A percentile compares a stretch with the other conserved stretches of the same genome.
Conservation (phyloP, 2,113 vertebrate species). For the Alces alces region DNA sequence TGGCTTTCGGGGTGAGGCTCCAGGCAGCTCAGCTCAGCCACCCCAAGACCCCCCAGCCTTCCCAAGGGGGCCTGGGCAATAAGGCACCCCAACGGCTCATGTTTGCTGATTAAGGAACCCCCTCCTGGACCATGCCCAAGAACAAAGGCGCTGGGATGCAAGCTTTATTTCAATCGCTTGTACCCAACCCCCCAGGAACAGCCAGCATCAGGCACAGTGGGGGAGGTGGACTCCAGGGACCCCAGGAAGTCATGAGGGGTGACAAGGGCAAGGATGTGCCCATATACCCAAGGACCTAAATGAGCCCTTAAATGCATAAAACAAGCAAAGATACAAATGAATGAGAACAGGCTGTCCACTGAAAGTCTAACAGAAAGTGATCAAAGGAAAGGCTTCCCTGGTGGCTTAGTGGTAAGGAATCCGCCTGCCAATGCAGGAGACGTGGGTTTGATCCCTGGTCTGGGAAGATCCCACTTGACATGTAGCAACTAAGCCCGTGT, state of each 20-base stretch:
- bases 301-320: neutral
- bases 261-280: neutral
- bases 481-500: neutral
- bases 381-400: neutral
- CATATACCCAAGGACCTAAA: fast-evolving
- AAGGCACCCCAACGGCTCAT: fast-evolving
- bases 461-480: neutral
- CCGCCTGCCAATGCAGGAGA: neutral
- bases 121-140: neutral
- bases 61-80: neutral
- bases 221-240: neutral
- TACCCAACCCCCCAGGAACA: neutral
- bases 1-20: neutral
- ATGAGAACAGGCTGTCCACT: fast-evolving
- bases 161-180: fast-evolving
- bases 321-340: neutral
- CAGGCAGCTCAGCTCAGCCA: neutral
- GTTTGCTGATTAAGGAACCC: neutral
- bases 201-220: fast-evolving
- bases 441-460: neutral
- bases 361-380: fast-evolving
- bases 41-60: neutral
- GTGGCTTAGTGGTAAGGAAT: neutral
- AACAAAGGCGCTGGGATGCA: fast-evolving
- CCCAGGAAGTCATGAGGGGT: fast-evolving